Conservation (phyloP, 2,888 invertebrate species). For the Monochamus alternatus region DNA sequence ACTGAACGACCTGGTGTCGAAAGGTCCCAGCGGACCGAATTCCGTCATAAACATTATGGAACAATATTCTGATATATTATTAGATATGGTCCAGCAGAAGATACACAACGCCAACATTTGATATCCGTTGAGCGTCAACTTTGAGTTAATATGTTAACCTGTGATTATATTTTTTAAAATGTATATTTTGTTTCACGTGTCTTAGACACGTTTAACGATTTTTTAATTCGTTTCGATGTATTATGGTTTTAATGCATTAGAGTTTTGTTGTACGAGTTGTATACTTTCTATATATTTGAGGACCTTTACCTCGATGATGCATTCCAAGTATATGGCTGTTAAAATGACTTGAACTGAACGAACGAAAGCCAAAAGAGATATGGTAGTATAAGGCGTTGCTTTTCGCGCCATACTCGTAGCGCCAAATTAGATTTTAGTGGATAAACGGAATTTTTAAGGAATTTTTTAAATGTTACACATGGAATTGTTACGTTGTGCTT, state of each 20-base stretch:
- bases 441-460: slow-evolving; percentile 45
- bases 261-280: slow-evolving; percentile 28
- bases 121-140: slow-evolving; percentile 54
- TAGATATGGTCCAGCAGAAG: slow-evolving; percentile 77
- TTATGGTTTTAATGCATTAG: not conserved
- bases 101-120: slow-evolving; percentile 69
- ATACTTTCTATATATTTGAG: slow-evolving; percentile 9
- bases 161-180: slow-evolving; percentile 45
- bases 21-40: slow-evolving; percentile 69
- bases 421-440: slow-evolving; percentile 51
- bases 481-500: slow-evolving; percentile 52
- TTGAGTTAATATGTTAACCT: slow-evolving; percentile 53
- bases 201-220: slow-evolving; percentile 30
- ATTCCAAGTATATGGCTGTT: slow-evolving; percentile 52
- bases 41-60: slow-evolving; percentile 76
- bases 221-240: slow-evolving; percentile 20
- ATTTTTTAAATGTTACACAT: slow-evolving; percentile 44
- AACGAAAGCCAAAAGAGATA: slow-evolving; percentile 43
- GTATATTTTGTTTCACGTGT: slow-evolving; percentile 34
- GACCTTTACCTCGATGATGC: slow-evolving; percentile 37
- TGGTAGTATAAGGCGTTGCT: slow-evolving; percentile 24
- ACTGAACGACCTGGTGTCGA: slow-evolving; percentile 69
- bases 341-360: slow-evolving; percentile 45
- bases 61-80: slow-evolving; percentile 76
- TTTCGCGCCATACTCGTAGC: slow-evolving; percentile 39